Percentiles rank a stretch among this genome's conserved stretches.
phyloP scores from a whole-genome alignment of 2,888 invertebrate genomes.

The Idaea dimidiata region DNA sequence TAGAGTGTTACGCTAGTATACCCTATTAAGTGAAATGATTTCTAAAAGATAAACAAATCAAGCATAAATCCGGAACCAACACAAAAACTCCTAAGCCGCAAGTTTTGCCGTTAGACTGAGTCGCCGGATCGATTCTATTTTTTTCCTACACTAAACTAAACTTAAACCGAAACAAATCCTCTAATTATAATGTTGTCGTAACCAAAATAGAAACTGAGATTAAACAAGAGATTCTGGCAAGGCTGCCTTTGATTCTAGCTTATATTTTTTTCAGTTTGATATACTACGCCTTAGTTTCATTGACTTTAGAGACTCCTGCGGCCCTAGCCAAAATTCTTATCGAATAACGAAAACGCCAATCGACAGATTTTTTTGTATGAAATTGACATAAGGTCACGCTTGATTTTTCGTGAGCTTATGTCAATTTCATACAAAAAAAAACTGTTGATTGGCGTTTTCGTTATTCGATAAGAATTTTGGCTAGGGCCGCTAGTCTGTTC shows the following conservation, averaged over 20 bases:
- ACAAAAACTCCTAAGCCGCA: background rate
- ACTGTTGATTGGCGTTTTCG: no score
- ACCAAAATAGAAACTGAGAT: background rate
- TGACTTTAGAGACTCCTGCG: no score
- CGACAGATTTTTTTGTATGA: no score
- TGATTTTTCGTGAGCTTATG: no score
- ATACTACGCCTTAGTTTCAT: no score
- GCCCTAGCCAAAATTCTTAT: no score
- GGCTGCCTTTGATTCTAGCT: background rate
- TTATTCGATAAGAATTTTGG: no score
- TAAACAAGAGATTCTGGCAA: background rate
- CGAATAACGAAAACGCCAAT: no score
- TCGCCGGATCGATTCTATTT: background rate
- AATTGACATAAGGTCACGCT: no score
- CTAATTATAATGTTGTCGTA: background rate
- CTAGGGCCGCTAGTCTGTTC: no score
- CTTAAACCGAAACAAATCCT: background rate
- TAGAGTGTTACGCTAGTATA: slow-evolving; percentile 23
- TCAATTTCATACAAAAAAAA: no score
- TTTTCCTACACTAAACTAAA: background rate
- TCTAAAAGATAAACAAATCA: slow-evolving; percentile 32
- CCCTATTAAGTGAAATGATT: slow-evolving; percentile 31
- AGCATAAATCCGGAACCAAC: slow-evolving; percentile 31
- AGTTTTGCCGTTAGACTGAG: background rate
- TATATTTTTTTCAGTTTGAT: background rate